phyloP scores from a whole-genome alignment of 2,797 vertebrate species.

The Acipenser oxyrinchus region DNA sequence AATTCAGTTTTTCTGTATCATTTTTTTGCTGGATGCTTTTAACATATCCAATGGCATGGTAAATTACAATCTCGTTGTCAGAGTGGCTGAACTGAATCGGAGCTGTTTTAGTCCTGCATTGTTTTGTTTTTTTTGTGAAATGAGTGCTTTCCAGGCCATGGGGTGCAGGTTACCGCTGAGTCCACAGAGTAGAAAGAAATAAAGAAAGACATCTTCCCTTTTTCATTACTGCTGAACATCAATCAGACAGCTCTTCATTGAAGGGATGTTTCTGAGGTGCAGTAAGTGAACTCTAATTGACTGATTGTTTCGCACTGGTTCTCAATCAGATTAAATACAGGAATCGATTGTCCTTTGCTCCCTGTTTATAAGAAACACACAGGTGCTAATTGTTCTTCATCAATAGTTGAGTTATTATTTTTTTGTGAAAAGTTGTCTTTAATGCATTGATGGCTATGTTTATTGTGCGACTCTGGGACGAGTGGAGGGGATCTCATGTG shows the following conservation, averaged over 20 bases:
- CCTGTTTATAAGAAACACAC: constrained; percentile 30
- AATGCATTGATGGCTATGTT: constrained; percentile 54
- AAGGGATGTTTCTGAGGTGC: not conserved
- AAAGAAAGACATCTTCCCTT: too few relatives aligned
- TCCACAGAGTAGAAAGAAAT: too few relatives aligned
- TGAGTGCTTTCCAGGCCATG: too few relatives aligned
- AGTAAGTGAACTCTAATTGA: constrained; percentile 30
- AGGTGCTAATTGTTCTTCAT: constrained; percentile 41
- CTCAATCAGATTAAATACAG: constrained; percentile 32
- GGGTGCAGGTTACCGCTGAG: too few relatives aligned
- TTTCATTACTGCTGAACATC: not conserved
- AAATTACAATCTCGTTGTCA: too few relatives aligned
- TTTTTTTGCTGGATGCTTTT: not conserved
- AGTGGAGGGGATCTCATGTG: constrained; percentile 30
- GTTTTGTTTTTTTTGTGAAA: too few relatives aligned
- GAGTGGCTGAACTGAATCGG: too few relatives aligned
- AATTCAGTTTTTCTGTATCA: not conserved
- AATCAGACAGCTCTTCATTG: not conserved
- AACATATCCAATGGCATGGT: not conserved
- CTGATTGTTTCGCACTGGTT: constrained; percentile 32
- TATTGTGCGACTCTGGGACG: constrained; percentile 32
- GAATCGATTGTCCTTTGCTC: constrained; percentile 47
- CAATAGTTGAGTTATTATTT: constrained; percentile 27
- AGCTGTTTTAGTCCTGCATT: too few relatives aligned
- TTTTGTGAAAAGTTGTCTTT: constrained; percentile 23